phyloP scores from a whole-genome alignment of 2,888 invertebrate species.

The Torymus texanus region DNA sequence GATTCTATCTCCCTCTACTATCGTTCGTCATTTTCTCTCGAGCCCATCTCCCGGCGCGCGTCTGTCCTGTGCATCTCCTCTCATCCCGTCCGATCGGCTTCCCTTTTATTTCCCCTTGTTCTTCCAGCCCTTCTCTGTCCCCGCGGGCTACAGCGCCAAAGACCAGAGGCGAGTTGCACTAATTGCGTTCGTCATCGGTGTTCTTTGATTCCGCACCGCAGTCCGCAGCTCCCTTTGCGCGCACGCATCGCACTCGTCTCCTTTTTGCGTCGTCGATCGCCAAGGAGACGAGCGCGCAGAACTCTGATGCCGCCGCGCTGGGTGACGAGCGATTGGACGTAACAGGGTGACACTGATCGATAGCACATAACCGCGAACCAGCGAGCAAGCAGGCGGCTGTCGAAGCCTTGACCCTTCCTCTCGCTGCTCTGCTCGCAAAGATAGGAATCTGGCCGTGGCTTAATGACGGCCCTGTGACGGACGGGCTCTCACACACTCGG shows the following conservation, averaged over 20 bases:
- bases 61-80: not conserved
- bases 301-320: not conserved
- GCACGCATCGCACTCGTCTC: no score
- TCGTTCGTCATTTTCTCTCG: constrained; percentile 21
- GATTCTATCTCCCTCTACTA: not conserved
- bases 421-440: constrained; percentile 54
- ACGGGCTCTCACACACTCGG: constrained; percentile 44
- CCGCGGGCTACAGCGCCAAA: constrained; percentile 62
- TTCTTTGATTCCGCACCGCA: constrained; percentile 56
- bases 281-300: no score
- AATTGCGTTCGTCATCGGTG: constrained; percentile 67
- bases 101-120: constrained; percentile 21
- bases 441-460: constrained; percentile 71
- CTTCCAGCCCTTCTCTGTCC: constrained; percentile 47
- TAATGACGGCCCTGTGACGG: constrained; percentile 69
- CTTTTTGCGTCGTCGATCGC: no score
- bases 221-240: no score
- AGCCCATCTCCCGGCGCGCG: not conserved
- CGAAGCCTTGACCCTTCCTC: constrained; percentile 68
- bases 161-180: constrained; percentile 58
- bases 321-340: constrained; percentile 54
- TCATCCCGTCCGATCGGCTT: not conserved
- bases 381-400: constrained; percentile 57
- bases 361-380: constrained; percentile 60
- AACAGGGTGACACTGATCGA: constrained; percentile 68